Evolutionary conservation across 2,888 invertebrate genomes (phyloP).

Genomic region (Acholoe squamosa): DNA sequence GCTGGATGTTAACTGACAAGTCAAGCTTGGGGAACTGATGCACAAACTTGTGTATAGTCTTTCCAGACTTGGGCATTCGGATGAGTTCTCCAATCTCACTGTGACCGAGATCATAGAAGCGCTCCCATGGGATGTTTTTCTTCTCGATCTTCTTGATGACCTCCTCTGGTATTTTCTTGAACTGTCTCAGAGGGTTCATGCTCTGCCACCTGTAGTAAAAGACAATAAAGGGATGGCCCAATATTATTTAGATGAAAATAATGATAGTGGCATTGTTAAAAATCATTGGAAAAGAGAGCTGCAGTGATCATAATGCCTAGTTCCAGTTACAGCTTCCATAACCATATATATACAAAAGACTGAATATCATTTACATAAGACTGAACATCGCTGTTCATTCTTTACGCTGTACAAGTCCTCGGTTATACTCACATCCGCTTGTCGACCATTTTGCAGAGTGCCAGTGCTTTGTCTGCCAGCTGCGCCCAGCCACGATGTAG

Average conservation of each 20-base stretch:
- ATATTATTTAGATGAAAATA: too few species aligned
- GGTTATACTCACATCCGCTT: slow-evolving; percentile 89
- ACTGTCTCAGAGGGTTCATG: slow-evolving; percentile 98
- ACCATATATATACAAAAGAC: too few species aligned
- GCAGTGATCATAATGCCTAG: too few species aligned
- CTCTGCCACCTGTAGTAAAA: slow-evolving; percentile 92
- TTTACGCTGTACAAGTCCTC: too few species aligned
- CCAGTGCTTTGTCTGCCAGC: slow-evolving; percentile 96
- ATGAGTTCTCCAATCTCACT: slow-evolving; percentile 98
- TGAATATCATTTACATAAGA: too few species aligned
- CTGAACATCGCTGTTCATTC: too few species aligned
- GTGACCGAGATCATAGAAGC: slow-evolving; percentile 97
- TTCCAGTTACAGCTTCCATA: too few species aligned
- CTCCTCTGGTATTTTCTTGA: slow-evolving; percentile 98
- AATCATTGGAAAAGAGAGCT: too few species aligned
- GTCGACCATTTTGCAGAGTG: slow-evolving; percentile 99
- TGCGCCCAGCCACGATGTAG: slow-evolving; percentile 97
- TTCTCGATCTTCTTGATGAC: slow-evolving; percentile 98
- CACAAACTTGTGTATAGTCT: slow-evolving; percentile 97
- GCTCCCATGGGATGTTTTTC: slow-evolving; percentile 88
- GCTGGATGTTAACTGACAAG: slow-evolving; percentile 97
- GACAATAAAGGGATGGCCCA: not conserved
- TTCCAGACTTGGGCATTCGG: slow-evolving; percentile 93
- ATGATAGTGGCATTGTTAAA: too few species aligned
- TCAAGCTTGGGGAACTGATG: slow-evolving; percentile 97